Base-by-base conservation (phyloP, 2,797 vertebrate species). In the Argya squamiceps region DNA sequence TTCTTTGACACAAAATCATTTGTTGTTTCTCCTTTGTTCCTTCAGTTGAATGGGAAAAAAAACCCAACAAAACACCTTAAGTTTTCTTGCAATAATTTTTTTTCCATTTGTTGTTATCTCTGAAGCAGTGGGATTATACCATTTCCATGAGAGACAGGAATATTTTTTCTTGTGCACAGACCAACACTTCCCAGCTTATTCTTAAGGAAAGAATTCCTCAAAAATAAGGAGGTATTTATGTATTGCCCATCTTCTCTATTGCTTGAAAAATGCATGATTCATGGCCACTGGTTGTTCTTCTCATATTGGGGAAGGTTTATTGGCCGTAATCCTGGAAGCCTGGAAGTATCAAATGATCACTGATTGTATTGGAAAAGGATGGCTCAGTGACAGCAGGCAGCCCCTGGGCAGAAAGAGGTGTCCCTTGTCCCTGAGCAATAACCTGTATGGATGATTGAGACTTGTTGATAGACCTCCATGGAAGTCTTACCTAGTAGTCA, bases 381-480 rank as follows among this genome's bases (percentile, higher is more conserved):
- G 69, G 46, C 78, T 85, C 55, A 67, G 88, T 86, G 92, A 83
- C 84, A 96, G 76, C 47, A 67, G 62, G 60, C 73, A 84, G 92
- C 70, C 59, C 50, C 63, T 63, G 77, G 55, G 80, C 74, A 87
- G 83, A 68, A 89, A 83, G 84, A 74, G 11, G 37, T 53, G 73
- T 91, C 84, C 52, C 91, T 84, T 81, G 84, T 96, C 95, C 87
- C 87, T 56, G 39, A 97, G 83, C 87, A 95, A 92, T 95, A 96
- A 93, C 63, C 69, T 46, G 44, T 76, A 46, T 1, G 1, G 94
- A 86, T 94, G 94, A 96, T 82, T 94, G 94, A 96, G 76, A 84
- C 89, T 92, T 92, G 94, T 84, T 94, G 95, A 92, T 90, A 76
- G 93, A 96, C 58, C 50, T 93, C 79, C n/a, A 21, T 78, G 58